Evolutionary conservation across 2,113 vertebrate genomes (phyloP).

Genomic region (Panurus biarmicus): DNA sequence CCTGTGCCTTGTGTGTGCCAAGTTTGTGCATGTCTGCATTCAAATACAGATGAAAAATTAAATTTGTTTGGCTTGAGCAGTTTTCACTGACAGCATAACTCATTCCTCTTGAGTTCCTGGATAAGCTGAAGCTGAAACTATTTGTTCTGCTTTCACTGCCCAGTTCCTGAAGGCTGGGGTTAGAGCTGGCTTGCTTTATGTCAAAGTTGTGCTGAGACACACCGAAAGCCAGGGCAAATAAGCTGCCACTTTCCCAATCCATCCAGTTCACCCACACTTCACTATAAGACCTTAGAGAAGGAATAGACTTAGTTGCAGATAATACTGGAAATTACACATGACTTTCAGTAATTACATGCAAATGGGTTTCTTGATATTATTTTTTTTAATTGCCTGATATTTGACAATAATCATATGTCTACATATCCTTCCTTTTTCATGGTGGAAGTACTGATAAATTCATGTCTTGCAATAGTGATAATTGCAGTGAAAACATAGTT

Average conservation of each 20-base stretch:
- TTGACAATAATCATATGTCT: neutral
- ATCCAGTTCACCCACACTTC: neutral
- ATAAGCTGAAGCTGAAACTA: conserved; percentile 14
- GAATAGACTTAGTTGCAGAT: neutral
- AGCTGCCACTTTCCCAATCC: neutral
- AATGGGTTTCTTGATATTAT: neutral
- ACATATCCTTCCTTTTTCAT: neutral
- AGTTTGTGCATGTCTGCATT: conserved; percentile 29
- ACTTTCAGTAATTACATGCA: neutral
- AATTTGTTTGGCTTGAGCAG: neutral
- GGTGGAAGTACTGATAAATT: neutral
- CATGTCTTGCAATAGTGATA: neutral
- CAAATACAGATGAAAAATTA: conserved; percentile 36
- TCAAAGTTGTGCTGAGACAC: neutral
- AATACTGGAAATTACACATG: neutral
- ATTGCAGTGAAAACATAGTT: neutral
- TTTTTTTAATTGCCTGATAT: neutral
- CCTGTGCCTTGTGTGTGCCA: neutral
- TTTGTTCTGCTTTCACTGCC: conserved; percentile 25
- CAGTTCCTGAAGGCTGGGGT: neutral
- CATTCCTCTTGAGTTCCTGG: conserved; percentile 34
- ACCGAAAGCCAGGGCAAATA: neutral
- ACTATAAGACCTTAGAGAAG: neutral
- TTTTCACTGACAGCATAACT: conserved; percentile 36
- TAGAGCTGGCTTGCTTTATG: neutral